Conservation (phyloP, 2,797 vertebrate species). For the Enteromius argenteus region DNA sequence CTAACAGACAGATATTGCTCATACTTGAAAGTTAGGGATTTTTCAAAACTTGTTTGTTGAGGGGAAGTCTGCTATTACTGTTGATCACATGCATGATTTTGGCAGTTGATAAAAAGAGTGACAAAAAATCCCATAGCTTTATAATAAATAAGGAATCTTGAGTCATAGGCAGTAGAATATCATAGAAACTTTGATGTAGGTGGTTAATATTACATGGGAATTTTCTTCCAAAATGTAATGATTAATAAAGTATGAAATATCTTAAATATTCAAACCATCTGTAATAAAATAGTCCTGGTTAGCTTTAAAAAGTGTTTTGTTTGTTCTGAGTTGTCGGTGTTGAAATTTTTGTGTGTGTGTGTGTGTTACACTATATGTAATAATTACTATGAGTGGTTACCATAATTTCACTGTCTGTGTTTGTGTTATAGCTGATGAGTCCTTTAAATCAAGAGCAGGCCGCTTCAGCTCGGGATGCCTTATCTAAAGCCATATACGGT, state of each 20-base stretch:
- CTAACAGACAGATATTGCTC: not conserved
- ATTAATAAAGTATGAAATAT: not conserved
- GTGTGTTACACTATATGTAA: not conserved
- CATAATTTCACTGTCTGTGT: conserved; percentile 41
- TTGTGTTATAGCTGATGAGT: conserved; percentile 85
- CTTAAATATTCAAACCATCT: not conserved
- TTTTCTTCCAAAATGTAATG: not conserved
- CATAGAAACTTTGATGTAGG: not conserved
- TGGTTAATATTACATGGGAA: not conserved
- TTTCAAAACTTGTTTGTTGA: not conserved
- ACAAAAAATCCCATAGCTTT: not conserved
- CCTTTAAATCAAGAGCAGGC: conserved; percentile 96
- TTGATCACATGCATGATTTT: too few relatives aligned
- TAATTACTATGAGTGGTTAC: not conserved
- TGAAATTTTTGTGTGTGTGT: not conserved
- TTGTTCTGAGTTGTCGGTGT: not conserved
- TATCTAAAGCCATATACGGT: conserved; percentile 94
- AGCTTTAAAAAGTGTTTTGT: not conserved
- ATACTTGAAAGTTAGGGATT: not conserved
- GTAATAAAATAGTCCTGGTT: not conserved
- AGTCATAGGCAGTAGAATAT: not conserved
- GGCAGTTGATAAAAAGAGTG: not conserved
- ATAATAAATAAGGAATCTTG: not conserved
- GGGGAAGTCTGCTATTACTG: not conserved
- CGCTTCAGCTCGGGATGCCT: conserved; percentile 88